Evolutionary conservation across 1,140 invertebrate genomes (phyloP), one percentile per base, ranked within the genome.

Genomic region (Rhagoletis zephyria): DNA sequence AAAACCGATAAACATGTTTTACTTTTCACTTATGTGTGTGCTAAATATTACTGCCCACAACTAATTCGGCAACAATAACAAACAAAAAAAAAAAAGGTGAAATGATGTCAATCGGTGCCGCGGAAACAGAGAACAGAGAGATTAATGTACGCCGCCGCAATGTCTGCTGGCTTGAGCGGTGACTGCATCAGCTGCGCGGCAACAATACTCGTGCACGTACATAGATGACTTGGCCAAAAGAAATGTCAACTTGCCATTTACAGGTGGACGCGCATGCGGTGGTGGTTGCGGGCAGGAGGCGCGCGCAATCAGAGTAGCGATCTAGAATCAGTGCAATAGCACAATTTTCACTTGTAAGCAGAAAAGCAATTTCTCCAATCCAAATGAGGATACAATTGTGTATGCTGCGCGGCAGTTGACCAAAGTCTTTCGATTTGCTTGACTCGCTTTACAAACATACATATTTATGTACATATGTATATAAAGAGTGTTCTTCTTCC

Each of bases 331-430:
- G 67, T 42, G 45, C 67, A 74, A 12, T 40, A 48, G 67, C 42
- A 40, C 14, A 74, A 74, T 45, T 48, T 74, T 74, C 67, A 74
- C 67, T 74, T 74, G 67, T 74, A 30, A 12, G 40, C 42, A 48
- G 42, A 74, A 48, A 74, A 74, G 67, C 67, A 74, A 74, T 74
- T 74, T 74, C 67, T 74, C 67, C 67, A 30, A 16, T 5, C 67
- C 67, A 74, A 45, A 74, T 48, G 40, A 45, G 45, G 67, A 1
- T 74, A 14, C 10, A 7, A n/a, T 74, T 48, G 67, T 74, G 42
- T 74, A 74, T 14, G 67, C 67, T 40, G 14, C 42, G 42, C 67
- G 67, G 40, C 40, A 45, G 65, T 40, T 3, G 19, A 48, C 40
- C 40, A 70, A 48, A 74, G 67, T 40, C 42, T 74, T 30, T 74